These are phyloP conservation scores for Acanthosepion esculentum DNA, from an alignment of 2,888 invertebrate species.

Conservation along the genomic window DNA sequence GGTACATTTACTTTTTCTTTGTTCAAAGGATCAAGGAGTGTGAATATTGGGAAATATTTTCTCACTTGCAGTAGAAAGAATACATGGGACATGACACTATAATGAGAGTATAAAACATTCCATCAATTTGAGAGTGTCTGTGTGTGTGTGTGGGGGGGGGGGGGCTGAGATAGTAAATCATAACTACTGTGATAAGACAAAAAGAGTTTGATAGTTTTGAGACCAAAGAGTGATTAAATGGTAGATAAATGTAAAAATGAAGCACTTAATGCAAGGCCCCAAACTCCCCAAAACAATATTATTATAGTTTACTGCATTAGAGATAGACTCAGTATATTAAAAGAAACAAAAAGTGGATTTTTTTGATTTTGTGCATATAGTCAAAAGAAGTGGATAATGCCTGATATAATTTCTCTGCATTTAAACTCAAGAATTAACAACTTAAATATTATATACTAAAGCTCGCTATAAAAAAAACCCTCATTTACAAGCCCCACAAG, in stretches of 20 bases:
- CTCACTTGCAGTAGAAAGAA: not conserved
- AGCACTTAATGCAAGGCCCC: too few species aligned
- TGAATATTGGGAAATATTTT: not conserved
- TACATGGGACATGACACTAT: not conserved
- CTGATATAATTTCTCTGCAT: not conserved
- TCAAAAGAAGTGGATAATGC: not conserved
- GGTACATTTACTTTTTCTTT: not conserved
- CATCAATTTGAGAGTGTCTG: not conserved
- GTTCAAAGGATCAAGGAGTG: not conserved
- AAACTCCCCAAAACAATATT: too few species aligned
- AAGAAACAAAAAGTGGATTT: too few species aligned
- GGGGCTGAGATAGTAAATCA: too few species aligned
- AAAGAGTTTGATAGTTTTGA: too few species aligned
- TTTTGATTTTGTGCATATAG: not conserved
- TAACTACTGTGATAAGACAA: too few species aligned
- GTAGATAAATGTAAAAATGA: too few species aligned
- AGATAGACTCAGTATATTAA: too few species aligned
- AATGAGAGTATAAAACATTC: not conserved
- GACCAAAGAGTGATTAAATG: too few species aligned
- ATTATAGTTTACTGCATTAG: too few species aligned
- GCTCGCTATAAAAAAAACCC: too few species aligned
- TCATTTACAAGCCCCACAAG: not conserved
- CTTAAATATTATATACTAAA: not conserved
- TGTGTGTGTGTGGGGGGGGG: too few species aligned
- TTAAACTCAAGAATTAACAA: not conserved